Percentiles rank a stretch among this genome's conserved stretches.
These are phyloP conservation scores for Lepidonotus clava DNA, from an alignment of 2,888 invertebrate genomes.

Conservation along the genomic window DNA sequence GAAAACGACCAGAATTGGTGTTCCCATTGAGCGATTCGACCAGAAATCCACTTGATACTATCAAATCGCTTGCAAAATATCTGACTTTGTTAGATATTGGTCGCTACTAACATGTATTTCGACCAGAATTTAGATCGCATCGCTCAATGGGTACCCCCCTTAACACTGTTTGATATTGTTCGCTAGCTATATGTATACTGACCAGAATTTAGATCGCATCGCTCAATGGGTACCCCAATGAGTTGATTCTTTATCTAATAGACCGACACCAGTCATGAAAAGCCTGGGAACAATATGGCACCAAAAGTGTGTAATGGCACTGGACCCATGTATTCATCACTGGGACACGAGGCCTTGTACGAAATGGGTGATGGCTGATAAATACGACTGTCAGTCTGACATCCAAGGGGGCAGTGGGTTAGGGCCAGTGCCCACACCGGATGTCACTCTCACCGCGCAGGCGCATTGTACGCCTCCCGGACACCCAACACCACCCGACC, in stretches of 20 bases:
- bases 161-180: too few species aligned
- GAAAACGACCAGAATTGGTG: too few species aligned
- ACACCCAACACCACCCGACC: not conserved
- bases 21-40: too few species aligned
- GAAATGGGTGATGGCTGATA: constrained; percentile 37
- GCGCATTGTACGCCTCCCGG: not conserved
- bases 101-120: too few species aligned
- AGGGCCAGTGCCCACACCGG: too few species aligned
- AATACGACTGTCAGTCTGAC: constrained; percentile 2
- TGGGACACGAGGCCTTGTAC: not conserved
- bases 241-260: not conserved
- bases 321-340: not conserved
- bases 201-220: too few species aligned
- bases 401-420: not conserved
- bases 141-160: too few species aligned
- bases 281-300: constrained; percentile 10
- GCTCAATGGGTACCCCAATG: not conserved
- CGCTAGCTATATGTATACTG: too few species aligned
- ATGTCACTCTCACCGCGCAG: not conserved
- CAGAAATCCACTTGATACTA: too few species aligned
- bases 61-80: too few species aligned
- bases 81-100: too few species aligned
- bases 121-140: too few species aligned
- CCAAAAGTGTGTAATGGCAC: not conserved
- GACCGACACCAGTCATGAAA: not conserved